These are phyloP conservation scores for Ecdyonurus torrentis DNA, from an alignment of 2,888 invertebrate species.

Conservation along the genomic window DNA sequence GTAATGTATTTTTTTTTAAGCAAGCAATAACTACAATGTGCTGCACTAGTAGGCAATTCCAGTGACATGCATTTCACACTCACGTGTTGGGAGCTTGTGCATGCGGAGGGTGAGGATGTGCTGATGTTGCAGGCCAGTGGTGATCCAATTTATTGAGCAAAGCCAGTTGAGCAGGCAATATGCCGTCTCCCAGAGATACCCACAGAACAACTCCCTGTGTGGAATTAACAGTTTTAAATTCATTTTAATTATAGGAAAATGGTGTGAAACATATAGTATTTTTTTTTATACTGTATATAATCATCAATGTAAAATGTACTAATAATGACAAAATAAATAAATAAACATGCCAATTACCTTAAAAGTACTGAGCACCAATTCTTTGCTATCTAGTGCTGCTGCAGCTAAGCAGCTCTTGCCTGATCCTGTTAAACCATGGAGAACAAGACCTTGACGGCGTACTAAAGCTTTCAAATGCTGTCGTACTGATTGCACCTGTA, in stretches of 20 bases:
- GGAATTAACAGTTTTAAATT: no score
- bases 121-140: neutral
- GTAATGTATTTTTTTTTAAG: no score
- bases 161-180: neutral
- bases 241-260: no score
- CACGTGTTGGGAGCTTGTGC: neutral
- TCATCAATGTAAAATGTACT: no score
- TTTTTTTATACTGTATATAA: no score
- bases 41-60: no score
- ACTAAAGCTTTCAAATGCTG: slow-evolving; percentile 29
- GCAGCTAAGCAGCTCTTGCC: slow-evolving; percentile 53
- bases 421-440: slow-evolving; percentile 60
- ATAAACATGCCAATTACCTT: no score
- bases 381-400: slow-evolving; percentile 34
- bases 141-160: neutral
- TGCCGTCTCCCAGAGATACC: neutral
- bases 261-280: no score
- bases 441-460: slow-evolving; percentile 38
- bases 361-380: slow-evolving; percentile 34
- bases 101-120: neutral
- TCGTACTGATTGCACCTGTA: slow-evolving; percentile 33
- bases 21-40: neutral
- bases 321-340: no score
- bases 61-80: no score
- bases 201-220: neutral